A percentile compares a stretch with the other conserved stretches of the same genome.
Conservation (phyloP, 2,888 invertebrate species). For the Mimas tiliae region DNA sequence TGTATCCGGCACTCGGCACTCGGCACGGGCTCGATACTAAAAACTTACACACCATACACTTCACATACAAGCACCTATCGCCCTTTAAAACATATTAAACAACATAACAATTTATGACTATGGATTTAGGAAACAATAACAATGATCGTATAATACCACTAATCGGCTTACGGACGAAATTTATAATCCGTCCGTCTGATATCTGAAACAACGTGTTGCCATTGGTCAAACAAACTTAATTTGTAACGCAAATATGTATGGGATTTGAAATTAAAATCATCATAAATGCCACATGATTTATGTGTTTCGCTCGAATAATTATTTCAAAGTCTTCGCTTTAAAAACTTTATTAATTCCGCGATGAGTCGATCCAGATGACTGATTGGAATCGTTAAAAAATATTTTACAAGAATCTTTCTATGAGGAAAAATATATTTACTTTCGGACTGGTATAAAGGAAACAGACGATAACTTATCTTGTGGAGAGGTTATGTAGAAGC, state of each 20-base stretch:
- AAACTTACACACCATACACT: conserved; percentile 32
- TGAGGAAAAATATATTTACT: neutral
- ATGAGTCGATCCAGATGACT: conserved; percentile 11
- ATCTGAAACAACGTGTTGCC: conserved; percentile 29
- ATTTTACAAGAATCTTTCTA: neutral
- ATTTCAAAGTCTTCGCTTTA: conserved; percentile 33
- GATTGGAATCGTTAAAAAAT: neutral
- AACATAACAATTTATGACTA: conserved; percentile 34
- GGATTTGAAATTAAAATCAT: conserved; percentile 36
- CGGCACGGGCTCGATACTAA: conserved; percentile 25
- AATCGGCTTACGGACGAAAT: conserved; percentile 36
- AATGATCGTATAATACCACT: conserved; percentile 34
- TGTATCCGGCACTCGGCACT: conserved; percentile 27
- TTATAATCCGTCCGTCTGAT: conserved; percentile 36
- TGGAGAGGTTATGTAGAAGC: conserved; percentile 5
- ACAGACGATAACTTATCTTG: conserved; percentile 9
- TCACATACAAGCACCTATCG: conserved; percentile 34
- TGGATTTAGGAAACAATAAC: conserved; percentile 34
- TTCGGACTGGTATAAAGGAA: neutral
- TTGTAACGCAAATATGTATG: conserved; percentile 28
- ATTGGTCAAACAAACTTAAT: conserved; percentile 38
- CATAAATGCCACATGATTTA: conserved; percentile 39
- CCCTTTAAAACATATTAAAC: conserved; percentile 24
- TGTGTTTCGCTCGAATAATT: conserved; percentile 29
- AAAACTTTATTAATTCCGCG: conserved; percentile 22